Evolutionary conservation across 2,888 invertebrate species (phyloP), one percentile per base, ranked within the genome.

Genomic region (Abrostola triplasia): DNA sequence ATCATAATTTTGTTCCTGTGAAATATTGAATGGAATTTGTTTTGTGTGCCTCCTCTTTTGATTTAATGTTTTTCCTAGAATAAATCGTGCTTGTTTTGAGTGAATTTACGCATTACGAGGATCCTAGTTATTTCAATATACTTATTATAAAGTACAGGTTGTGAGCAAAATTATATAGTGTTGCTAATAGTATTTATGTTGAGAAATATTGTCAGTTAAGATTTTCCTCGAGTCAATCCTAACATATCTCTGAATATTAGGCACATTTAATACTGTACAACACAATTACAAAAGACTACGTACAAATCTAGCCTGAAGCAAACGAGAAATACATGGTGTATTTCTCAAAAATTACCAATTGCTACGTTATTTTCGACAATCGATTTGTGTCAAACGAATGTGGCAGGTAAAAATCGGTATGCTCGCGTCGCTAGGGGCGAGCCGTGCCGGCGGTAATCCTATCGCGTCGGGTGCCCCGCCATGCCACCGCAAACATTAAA

Each of bases 401-500:
- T 83, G 85, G 88, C 90, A 89, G 90, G 90, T 89, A 83, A 82
- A 85, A 85, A 82, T 85, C 82, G 80, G 82, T 77, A 80, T 77
- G 84, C 79, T 79, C 76, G 74, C 77, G 80, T 79, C 78, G 88
- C 89, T 88, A 79, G 83, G 82, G 86, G 88, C 84, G 77, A 77
- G 75, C 73, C 73, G 81, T 76, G 82, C 80, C 80, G 76, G 77
- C 82, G 79, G 88, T 92, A 91, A 92, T 92, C 92, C 90, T 89
- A 89, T 89, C 90, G 88, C 84, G 85, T 70, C 82, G 79, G 77
- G 76, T 72, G 73, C 84, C 82, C 80, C 82, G 78, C 85, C 79
- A 82, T 85, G 84, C 86, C 88, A 87, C 90, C 90, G 88, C 93
- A 95, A 93, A 93, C 93, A 93, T 92, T 91, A 93, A 95, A 94